A percentile compares a stretch with the other conserved stretches of the same genome.
These are phyloP conservation scores for Coleophora deauratella DNA, from an alignment of 2,888 invertebrate species.

Conservation along the genomic window DNA sequence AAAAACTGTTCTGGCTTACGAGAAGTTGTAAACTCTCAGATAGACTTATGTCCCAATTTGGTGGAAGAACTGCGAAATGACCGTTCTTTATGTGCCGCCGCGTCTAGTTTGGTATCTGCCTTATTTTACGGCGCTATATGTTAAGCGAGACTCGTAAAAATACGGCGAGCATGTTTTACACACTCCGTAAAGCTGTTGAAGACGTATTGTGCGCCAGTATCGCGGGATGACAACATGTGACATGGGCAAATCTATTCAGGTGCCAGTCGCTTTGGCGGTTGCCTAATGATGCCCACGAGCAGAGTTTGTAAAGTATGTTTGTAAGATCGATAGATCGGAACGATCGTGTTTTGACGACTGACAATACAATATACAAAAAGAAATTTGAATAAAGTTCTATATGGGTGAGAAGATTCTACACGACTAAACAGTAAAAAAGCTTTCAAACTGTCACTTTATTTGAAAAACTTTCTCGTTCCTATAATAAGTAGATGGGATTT, in stretches of 20 bases:
- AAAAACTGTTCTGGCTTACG: constrained; percentile 6
- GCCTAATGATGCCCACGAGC: constrained; percentile 25
- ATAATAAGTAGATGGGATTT: no score
- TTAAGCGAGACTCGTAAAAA: constrained; percentile 65
- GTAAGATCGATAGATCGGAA: no score
- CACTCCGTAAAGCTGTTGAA: constrained; percentile 48
- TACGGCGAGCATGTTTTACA: constrained; percentile 56
- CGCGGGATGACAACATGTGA: constrained; percentile 35
- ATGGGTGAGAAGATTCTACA: no score
- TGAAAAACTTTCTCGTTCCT: no score
- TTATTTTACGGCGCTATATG: constrained; percentile 59
- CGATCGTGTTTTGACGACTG: no score
- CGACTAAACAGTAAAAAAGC: background rate
- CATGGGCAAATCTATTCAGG: constrained; percentile 31
- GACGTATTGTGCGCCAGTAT: constrained; percentile 33
- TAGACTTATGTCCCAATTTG: constrained; percentile 46
- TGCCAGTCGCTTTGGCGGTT: constrained; percentile 27
- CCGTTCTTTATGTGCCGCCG: constrained; percentile 41
- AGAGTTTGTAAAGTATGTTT: no score
- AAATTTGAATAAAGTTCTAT: no score
- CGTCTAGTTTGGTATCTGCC: constrained; percentile 44
- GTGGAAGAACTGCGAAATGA: constrained; percentile 55
- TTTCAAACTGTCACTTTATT: background rate
- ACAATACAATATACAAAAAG: background rate
- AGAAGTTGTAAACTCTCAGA: constrained; percentile 30